phyloP scores from a whole-genome alignment of 2,113 vertebrate genomes.

The Cichladusa arquata region DNA sequence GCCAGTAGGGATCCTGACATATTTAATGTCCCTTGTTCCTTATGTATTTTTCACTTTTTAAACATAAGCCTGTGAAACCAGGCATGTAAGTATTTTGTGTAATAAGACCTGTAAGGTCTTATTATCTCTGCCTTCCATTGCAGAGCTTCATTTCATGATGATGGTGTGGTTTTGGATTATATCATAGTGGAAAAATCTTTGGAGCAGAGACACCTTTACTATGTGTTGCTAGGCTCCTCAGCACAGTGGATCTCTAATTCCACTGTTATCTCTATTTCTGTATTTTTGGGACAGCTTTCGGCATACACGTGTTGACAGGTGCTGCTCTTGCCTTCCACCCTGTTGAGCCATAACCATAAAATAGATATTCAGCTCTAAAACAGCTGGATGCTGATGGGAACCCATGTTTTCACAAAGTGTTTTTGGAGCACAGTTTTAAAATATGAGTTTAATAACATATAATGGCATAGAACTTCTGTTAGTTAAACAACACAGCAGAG shows the following conservation, averaged over 20 bases:
- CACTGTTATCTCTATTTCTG: neutral
- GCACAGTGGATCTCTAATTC: neutral
- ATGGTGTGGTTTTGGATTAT: neutral
- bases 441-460: conserved; percentile 48
- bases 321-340: neutral
- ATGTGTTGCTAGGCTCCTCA: neutral
- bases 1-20: neutral
- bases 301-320: neutral
- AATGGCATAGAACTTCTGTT: conserved; percentile 27
- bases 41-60: neutral
- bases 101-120: neutral
- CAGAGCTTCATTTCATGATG: neutral
- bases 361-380: neutral
- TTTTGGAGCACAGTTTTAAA: conserved; percentile 30
- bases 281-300: neutral
- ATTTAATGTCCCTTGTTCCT: neutral
- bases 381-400: conserved; percentile 10
- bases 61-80: neutral
- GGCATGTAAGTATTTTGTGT: neutral
- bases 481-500: conserved; percentile 7
- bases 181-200: neutral
- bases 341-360: neutral
- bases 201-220: neutral
- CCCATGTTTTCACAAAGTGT: neutral
- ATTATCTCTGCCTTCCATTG: neutral